Conservation (phyloP, 2,797 vertebrate species). For the Kryptopterus vitreolus region DNA sequence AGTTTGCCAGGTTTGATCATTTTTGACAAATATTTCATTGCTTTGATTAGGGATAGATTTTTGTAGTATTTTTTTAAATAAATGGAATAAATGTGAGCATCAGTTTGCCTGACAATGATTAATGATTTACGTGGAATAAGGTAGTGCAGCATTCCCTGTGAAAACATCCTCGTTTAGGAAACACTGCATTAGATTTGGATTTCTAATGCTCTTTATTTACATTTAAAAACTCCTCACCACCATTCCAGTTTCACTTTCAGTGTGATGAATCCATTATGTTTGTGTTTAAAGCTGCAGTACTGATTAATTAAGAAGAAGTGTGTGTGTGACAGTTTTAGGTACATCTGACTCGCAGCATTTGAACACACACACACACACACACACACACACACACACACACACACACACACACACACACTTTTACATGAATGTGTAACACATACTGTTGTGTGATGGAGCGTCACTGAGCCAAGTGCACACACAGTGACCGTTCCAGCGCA, state of each 20-base stretch:
- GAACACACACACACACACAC: neutral
- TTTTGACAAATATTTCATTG: neutral
- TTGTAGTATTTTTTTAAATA: neutral
- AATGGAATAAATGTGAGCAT: too few relatives aligned
- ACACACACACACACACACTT: neutral
- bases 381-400: constrained; percentile 1
- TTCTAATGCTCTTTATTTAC: neutral
- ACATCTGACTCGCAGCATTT: neutral
- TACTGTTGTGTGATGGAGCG: neutral
- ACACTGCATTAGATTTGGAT: neutral
- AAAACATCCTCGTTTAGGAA: neutral
- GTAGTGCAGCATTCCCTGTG: neutral
- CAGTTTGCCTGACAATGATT: too few relatives aligned
- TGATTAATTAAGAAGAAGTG: constrained; percentile 21
- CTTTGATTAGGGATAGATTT: neutral
- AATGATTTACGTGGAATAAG: neutral
- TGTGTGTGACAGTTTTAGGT: constrained; percentile 14
- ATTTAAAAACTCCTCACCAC: neutral
- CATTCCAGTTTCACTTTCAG: neutral
- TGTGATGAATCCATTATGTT: neutral
- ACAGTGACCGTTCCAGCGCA: constrained; percentile 10
- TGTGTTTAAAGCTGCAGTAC: neutral
- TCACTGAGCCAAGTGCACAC: neutral
- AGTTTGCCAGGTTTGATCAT: neutral
- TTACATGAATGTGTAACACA: neutral